A percentile compares a stretch with the other conserved stretches of the same genome.
phyloP scores from a whole-genome alignment of 2,113 vertebrate species.

The Sylvia atricapilla region DNA sequence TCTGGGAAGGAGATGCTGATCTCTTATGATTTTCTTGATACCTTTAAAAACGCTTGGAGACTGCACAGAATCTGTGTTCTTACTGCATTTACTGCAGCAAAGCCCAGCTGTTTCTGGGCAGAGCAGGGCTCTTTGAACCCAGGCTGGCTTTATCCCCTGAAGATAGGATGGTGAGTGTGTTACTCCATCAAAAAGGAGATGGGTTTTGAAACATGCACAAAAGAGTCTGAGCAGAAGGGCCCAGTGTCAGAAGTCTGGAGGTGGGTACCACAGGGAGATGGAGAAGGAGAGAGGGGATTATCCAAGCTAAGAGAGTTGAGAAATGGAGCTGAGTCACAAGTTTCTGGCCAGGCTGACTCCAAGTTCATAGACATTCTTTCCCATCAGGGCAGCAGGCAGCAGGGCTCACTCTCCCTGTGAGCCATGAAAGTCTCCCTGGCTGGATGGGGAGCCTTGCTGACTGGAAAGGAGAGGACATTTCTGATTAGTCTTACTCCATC shows the following conservation, averaged over 20 bases:
- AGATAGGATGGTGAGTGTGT: neutral
- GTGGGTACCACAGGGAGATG: neutral
- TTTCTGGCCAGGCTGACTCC: neutral
- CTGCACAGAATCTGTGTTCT: accelerated
- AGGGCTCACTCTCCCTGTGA: neutral
- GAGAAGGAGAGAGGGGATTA: neutral
- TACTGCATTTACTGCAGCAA: neutral
- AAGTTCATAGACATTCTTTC: neutral
- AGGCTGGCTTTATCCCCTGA: neutral
- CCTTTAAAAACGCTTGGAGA: neutral
- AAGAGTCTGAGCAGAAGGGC: neutral
- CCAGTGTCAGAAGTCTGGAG: neutral
- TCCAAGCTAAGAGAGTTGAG: neutral
- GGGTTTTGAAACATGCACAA: neutral
- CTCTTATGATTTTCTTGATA: neutral
- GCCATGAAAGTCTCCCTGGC: neutral
- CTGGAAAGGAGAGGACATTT: neutral
- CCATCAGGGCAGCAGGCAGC: neutral
- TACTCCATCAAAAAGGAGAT: neutral
- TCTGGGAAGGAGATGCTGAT: neutral
- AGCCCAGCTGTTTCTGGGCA: accelerated
- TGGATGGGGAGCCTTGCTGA: neutral
- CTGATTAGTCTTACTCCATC: neutral
- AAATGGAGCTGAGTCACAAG: neutral
- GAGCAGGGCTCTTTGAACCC: neutral